Base-by-base conservation (phyloP, 2,888 invertebrate genomes). In the Melieria crassipennis region DNA sequence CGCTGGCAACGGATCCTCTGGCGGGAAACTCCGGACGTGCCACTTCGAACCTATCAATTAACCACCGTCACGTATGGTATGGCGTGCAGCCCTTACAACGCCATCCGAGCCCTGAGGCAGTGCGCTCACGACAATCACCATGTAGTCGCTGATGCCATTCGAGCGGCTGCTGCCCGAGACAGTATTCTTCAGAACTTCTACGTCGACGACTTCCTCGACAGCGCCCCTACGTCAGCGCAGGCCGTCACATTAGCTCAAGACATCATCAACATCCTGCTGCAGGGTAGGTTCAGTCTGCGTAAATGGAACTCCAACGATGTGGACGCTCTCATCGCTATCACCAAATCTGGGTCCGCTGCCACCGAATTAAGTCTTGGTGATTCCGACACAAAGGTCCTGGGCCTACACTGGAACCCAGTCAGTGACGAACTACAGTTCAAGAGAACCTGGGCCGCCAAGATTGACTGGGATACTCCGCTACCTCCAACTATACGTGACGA, bases 121-220 rank as follows among this genome's bases (percentile, higher is more conserved):
- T 71, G 69, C 42, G 63, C 65, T 3, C 5, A 9, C 6, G 71
- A 69, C 11, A 52, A 71, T n/a, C 45, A 50, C 4, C 10, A 13
- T 9, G 11, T 13, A 11, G 16, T 73, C 30, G 47, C 65, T 46
- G 43, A 30, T 55, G 55, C 10, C 16, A 30, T 10, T 47, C 50
- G 64, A 56, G 65, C 67, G 43, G 62, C 70, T 48, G 13, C 47
- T 7, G 43, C 52, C 7, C 30, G 30, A 30, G 30, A 30, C 30
- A 30, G 30, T 30, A 30, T 30, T 30, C 30, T 30, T 30, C 30
- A 30, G 30, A 43, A 67, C 46, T 72, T 72, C 68, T 74, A 72
- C 30, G 61, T 74, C 10, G 74, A 74, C 47, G 70, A 72, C 57
- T 71, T 58, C 46, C 65, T 73, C 16, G 43, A 45, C 1, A 74